Base-by-base conservation (phyloP, 2,888 invertebrate species). In the Calliopum simillimum region DNA sequence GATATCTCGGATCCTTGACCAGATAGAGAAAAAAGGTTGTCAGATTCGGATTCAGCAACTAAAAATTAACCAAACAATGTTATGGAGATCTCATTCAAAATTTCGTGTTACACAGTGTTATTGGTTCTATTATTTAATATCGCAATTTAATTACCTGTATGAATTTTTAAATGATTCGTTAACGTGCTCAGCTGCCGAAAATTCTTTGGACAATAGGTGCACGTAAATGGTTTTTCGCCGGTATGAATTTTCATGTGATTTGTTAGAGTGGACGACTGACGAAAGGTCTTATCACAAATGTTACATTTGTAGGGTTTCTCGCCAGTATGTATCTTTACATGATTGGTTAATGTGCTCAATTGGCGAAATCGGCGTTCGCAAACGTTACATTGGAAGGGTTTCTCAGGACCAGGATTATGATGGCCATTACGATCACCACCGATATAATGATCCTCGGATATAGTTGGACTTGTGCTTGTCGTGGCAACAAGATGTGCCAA, bases 201-300 rank as follows among this genome's bases (percentile, higher is more conserved):
- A 77, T 85, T 82, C 79, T 86, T 86, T 71, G 84, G 82, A 77
- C 86, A 86, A 74, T 80, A 86, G 74, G 83, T 84, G 79, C 86
- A 86, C 73, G 81, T 82, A 76, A 85, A 86, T 33, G 85, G 86
- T 77, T 86, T 86, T 73, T 86, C 86, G 69, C 86, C 86, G 49
- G 86, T 86, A 73, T 86, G 86, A 70, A 86, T 86, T 81, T 86
- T 86, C 73, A 86, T 78, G 76, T 86, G 86, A 78, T 86, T 86
- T 76, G 86, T 86, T 74, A 86, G 79, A 59, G 86, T 86, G 73
- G 85, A 85, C 78, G 85, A 86, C 82, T 86, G 86, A 79, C 86
- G 85, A 79, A 86, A 86, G 76, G 85, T 80, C 81, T 86, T 86
- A 79, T 85, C 84, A 81, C 86, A 86, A 78, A 86, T 83, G 78